Conservation (phyloP, 2,888 invertebrate species). For the Xanthostigma xanthostigma region DNA sequence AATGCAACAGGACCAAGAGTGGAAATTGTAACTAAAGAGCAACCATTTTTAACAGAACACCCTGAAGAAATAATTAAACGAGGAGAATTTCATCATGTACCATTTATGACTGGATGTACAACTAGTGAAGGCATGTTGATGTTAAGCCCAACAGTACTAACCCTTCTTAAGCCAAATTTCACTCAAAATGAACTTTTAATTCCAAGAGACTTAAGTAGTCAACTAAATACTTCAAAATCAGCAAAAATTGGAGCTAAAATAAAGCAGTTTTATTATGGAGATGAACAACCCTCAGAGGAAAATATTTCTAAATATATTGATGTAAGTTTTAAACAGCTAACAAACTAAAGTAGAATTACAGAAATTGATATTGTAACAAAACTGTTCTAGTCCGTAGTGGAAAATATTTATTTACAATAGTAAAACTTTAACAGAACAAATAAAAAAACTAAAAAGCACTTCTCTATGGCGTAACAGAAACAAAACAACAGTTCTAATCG, state of each 20-base stretch:
- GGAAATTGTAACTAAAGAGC: slow-evolving; percentile 8
- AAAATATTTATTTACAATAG: too few species aligned
- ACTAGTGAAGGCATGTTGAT: not conserved
- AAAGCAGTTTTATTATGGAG: slow-evolving; percentile 29
- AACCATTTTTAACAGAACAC: slow-evolving; percentile 1
- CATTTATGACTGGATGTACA: slow-evolving; percentile 1
- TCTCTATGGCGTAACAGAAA: too few species aligned
- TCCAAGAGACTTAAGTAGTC: slow-evolving; percentile 22
- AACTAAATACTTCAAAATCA: slow-evolving; percentile 17
- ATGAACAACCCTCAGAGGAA: slow-evolving; percentile 23
- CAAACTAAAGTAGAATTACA: too few species aligned
- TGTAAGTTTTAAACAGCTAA: not conserved
- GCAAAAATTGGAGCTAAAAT: slow-evolving; percentile 25
- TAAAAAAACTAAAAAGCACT: too few species aligned
- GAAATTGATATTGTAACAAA: too few species aligned
- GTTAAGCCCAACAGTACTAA: too few species aligned
- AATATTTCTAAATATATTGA: slow-evolving; percentile 25
- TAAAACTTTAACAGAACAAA: too few species aligned
- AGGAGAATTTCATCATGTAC: not conserved
- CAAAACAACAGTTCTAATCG: too few species aligned
- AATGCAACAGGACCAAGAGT: too few species aligned
- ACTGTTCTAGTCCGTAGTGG: too few species aligned
- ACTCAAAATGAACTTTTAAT: slow-evolving; percentile 23
- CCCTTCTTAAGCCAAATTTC: not conserved
- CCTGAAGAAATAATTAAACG: slow-evolving; percentile 1